A percentile compares a stretch with the other conserved stretches of the same genome.
Evolutionary conservation across 2,113 vertebrate genomes (phyloP).

Genomic region (Nyctereutes procyonoides): DNA sequence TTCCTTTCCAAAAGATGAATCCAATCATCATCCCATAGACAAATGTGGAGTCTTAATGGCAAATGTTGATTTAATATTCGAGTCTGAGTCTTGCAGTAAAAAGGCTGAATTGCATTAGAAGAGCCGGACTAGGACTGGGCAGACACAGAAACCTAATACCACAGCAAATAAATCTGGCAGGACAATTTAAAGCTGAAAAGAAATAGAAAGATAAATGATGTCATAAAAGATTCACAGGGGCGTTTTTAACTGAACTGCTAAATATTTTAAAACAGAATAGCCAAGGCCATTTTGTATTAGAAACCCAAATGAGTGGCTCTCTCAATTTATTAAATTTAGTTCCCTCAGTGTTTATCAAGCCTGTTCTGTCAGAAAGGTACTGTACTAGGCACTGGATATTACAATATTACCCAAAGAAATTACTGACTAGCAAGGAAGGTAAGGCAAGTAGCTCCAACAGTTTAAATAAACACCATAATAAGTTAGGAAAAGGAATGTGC

Average conservation of each 20-base stretch:
- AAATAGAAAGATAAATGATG: constrained; percentile 80
- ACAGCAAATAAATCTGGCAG: constrained; percentile 85
- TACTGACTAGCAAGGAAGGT: background rate
- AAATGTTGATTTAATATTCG: constrained; percentile 85
- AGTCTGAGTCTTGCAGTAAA: constrained; percentile 81
- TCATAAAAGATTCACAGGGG: constrained; percentile 82
- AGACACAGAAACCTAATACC: constrained; percentile 84
- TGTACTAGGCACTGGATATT: background rate
- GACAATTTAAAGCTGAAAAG: constrained; percentile 82
- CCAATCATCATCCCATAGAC: constrained; percentile 80
- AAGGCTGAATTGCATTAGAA: constrained; percentile 82
- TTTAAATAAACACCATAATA: background rate
- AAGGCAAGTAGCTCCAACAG: background rate
- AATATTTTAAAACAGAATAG: constrained; percentile 82
- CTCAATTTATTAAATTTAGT: constrained; percentile 77
- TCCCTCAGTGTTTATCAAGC: constrained; percentile 69
- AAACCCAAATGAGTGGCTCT: constrained; percentile 79
- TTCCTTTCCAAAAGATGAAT: constrained; percentile 83
- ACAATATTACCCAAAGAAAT: background rate
- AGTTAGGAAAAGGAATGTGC: background rate
- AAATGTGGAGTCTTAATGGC: constrained; percentile 83
- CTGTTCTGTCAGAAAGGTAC: constrained; percentile 42
- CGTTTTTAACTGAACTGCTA: constrained; percentile 81
- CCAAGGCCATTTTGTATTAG: constrained; percentile 78
- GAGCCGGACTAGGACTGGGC: constrained; percentile 78